Base-by-base conservation (phyloP, 1,140 invertebrate genomes). In the Lasioglossum albipes region DNA sequence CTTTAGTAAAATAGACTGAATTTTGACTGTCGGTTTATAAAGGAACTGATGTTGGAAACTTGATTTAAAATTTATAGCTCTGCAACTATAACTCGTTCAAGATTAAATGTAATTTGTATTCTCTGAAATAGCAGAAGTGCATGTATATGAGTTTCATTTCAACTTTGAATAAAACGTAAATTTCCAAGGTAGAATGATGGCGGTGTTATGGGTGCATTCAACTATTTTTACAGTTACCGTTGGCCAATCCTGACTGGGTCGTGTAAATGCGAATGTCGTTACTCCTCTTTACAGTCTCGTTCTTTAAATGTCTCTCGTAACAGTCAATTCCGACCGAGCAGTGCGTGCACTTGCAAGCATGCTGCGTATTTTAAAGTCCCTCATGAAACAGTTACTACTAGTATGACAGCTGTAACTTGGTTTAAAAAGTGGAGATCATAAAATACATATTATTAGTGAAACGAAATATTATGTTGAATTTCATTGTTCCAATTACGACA, bases 231-330 rank as follows among this genome's bases (percentile, higher is more conserved):
- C 20, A 75, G 74, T 75, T 41, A 31, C 62, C 73, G 27, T 65
- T 54, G 49, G n/a, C 64, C 66, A 57, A 57, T 67, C 74, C 52
- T 42, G 16, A 18, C 13, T 7, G 3, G 6, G 13, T 7, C 7
- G 31, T 22, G 67, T 20, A 76, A 76, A 76, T 59, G 65, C 18
- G 49, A 59, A 42, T 5, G 49, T 13, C n/a, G 74, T 76, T 76
- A 36, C 36, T 13, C 36, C 18, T 69, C 57, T 77, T 77, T 70
- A 77, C 54, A 77, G 45, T 42, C 75, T n/a, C 75, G 7, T 62
- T 41, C 12, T 52, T 77, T 36, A 61, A 49, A 61, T 18, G 41
- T 31, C 22, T 22, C 18, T 16, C 22, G 64, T 36, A 61, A 76
- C 49, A 45, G 74, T 68, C 52, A 59, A 69, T 69, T 76, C 9